Conservation (phyloP, 2,888 invertebrate genomes). For the Patella pellucida region DNA sequence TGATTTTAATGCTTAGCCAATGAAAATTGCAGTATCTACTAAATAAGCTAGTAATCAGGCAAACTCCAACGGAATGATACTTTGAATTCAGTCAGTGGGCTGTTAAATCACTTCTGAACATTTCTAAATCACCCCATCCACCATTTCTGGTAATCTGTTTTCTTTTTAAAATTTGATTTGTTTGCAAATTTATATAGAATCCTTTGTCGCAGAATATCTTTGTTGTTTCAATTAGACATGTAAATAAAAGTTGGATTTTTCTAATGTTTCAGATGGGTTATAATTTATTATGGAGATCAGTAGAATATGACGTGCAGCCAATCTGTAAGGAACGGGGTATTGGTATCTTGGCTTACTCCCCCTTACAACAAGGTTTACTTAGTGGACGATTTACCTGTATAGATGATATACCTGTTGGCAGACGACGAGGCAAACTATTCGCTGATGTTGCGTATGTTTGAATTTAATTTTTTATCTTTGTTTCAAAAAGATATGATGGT, state of each 20-base stretch:
- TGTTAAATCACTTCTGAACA: too few relatives aligned
- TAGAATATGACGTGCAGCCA: conserved; percentile 61
- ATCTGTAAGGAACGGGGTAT: conserved; percentile 54
- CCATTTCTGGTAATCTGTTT: too few relatives aligned
- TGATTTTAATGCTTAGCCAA: too few relatives aligned
- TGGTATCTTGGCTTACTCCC: conserved; percentile 64
- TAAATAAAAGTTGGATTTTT: too few relatives aligned
- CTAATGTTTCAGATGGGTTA: conserved; percentile 59
- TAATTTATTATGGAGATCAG: conserved; percentile 64
- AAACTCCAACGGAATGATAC: too few relatives aligned
- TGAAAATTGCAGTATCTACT: too few relatives aligned
- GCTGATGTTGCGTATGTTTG: conserved; percentile 50
- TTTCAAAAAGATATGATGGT: not conserved
- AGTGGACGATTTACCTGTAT: conserved; percentile 57
- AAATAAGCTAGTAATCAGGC: too few relatives aligned
- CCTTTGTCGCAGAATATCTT: not conserved
- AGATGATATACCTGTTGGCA: conserved; percentile 62
- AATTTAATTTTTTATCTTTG: not conserved
- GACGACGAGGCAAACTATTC: conserved; percentile 61
- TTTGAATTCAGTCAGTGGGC: too few relatives aligned
- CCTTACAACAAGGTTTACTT: conserved; percentile 67
- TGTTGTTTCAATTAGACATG: too few relatives aligned
- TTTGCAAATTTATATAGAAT: not conserved
- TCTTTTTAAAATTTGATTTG: too few relatives aligned
- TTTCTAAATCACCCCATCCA: too few relatives aligned